Evolutionary conservation across 2,888 invertebrate species (phyloP), one percentile per base, ranked within the genome.

Genomic region (Sericinus montela): DNA sequence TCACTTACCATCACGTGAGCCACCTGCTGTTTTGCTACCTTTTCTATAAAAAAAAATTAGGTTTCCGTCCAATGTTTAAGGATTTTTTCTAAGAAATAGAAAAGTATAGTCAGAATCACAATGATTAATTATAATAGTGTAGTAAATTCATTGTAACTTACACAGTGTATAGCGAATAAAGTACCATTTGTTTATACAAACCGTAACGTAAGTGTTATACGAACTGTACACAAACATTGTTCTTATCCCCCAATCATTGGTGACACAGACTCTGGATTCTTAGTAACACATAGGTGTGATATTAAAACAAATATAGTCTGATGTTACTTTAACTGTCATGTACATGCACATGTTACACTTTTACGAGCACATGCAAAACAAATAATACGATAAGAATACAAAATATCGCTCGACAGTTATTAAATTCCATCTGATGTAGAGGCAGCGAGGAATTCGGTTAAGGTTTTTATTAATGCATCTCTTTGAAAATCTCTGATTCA

Each of bases 181-280:
- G n/a, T n/a, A n/a, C n/a, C n/a, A n/a, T n/a, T n/a, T n/a, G n/a
- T n/a, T n/a, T n/a, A n/a, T n/a, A n/a, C n/a, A n/a, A n/a, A n/a
- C n/a, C n/a, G n/a, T n/a, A n/a, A n/a, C n/a, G n/a, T n/a, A n/a
- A n/a, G n/a, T n/a, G 72, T 72, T 79, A 71, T 72, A 11, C 36
- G 5, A 11, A 79, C 72, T 75, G 75, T 70, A 68, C 69, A 66
- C 63, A 73, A 69, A 72, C 69, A 5, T 1, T 53, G 65, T 59
- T 56, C 52, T 52, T 50, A 37, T 19, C 1, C 1, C 49, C 52
- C 58, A 60, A 60, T 66, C 61, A 60, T 52, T 58, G 58, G 55
- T 58, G 58, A 55, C 54, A 59, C 19, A 16, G 30, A 23, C 23
- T 40, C 36, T 9, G 37, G n/a, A 11, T 23, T 7, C 45, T 40